Conservation (phyloP, 1,140 invertebrate species). For the Drosophila triauraria region DNA sequence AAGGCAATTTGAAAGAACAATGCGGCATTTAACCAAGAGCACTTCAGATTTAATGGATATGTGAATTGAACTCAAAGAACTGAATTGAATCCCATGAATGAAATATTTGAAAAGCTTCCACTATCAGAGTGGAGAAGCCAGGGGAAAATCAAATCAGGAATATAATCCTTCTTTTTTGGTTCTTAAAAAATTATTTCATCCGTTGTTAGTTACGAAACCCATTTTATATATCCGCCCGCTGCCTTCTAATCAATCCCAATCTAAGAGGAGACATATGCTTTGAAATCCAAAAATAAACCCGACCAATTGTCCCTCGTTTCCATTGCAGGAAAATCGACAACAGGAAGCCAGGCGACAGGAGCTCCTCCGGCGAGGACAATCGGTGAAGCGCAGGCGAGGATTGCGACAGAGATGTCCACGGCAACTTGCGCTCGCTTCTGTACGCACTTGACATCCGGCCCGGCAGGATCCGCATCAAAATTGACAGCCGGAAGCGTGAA, state of each 20-base stretch:
- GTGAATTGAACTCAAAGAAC: constrained; percentile 16
- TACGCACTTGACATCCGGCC: constrained; percentile 53
- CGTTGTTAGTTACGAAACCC: background rate
- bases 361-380: constrained; percentile 19
- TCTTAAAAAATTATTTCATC: background rate
- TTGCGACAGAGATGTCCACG: constrained; percentile 62
- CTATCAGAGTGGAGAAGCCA: background rate
- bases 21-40: constrained; percentile 24
- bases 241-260: background rate
- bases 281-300: constrained; percentile 33
- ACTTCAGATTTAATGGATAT: constrained; percentile 25
- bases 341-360: constrained; percentile 32
- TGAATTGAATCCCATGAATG: background rate
- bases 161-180: too few relatives aligned
- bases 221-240: background rate
- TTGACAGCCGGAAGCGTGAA: constrained; percentile 65
- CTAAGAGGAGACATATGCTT: background rate
- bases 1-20: constrained; percentile 39
- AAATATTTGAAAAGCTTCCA: background rate
- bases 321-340: constrained; percentile 33
- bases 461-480: constrained; percentile 64
- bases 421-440: constrained; percentile 75
- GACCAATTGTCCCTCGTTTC: constrained; percentile 10
- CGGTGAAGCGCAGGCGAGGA: constrained; percentile 11
- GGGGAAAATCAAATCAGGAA: too few relatives aligned